Percentiles rank a stretch among this genome's conserved stretches.
Evolutionary conservation across 1,140 invertebrate species (phyloP).

Genomic region (Oscheius sp.): DNA sequence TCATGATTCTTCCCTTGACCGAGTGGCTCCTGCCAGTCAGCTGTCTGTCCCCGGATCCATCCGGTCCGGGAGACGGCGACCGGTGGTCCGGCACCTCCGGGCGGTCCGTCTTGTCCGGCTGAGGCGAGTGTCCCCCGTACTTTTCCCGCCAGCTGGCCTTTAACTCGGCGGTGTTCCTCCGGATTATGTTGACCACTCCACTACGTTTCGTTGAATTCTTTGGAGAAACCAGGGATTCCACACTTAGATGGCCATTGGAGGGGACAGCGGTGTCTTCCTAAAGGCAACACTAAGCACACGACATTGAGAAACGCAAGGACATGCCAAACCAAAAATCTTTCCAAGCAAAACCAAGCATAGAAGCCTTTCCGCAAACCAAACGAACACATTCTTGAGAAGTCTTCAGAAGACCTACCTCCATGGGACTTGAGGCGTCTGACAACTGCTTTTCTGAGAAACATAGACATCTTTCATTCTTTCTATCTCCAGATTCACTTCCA

Average conservation of each 20-base stretch:
- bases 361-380: background rate
- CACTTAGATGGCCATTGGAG: background rate
- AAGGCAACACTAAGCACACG: background rate
- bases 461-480: too few relatives aligned
- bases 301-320: background rate
- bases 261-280: background rate
- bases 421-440: slow-evolving; percentile 18
- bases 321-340: background rate
- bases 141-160: slow-evolving; percentile 29
- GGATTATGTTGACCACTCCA: slow-evolving; percentile 25
- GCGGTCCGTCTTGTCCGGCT: slow-evolving; percentile 26
- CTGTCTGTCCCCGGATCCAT: slow-evolving; percentile 15
- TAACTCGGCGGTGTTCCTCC: slow-evolving; percentile 39
- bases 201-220: background rate
- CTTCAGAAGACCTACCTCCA: slow-evolving; percentile 22
- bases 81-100: slow-evolving; percentile 22
- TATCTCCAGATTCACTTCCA: too few relatives aligned
- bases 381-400: background rate
- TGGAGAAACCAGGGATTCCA: background rate
- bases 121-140: slow-evolving; percentile 23
- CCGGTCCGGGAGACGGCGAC: slow-evolving; percentile 19
- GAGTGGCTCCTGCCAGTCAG: slow-evolving; percentile 31
- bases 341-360: background rate
- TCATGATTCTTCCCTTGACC: slow-evolving; percentile 34
- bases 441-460: too few relatives aligned